Evolutionary conservation across 1,140 invertebrate genomes (phyloP), one percentile per base, ranked within the genome.

Genomic region (Saccostrea cuccullata): DNA sequence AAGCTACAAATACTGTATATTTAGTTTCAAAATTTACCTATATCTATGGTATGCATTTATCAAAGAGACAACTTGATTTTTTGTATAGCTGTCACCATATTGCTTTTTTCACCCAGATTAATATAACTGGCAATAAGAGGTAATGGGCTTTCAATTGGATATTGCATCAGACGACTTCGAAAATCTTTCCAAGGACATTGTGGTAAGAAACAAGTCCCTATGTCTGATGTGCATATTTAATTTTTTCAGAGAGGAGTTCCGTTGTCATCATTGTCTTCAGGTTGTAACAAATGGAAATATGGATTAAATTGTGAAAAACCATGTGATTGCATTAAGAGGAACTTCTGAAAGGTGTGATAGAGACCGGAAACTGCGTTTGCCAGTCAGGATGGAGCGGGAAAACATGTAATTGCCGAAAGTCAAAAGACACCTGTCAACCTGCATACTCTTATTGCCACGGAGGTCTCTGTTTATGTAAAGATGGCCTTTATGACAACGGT

Each of bases 261-360:
- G n/a, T n/a, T n/a, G n/a, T n/a, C n/a, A n/a, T n/a, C n/a, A n/a
- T n/a, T n/a, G n/a, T n/a, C n/a, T n/a, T n/a, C n/a, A 47, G 70
- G 26, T 9, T 73, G 70, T 73, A 26, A 73, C 1, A 11, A 26
- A 0, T 73, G 70, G 70, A 73, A 73, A 73, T 73, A 73, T 73
- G 70, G 70, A 73, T 36, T 73, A 73, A 13, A 13, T 13, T 73
- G 70, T 30, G 70, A 73, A 36, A 73, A 73, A 73, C 36, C 70
- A 30, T 73, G 70, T 26, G 26, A 73, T 23, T 73, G 70, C 23
- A 73, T n/a, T 30, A 26, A 73, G 70, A 73, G 70, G 23, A 2
- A 73, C 12, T 11, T 73, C 70, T 30, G 26, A 73, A 36, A 15
- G 70, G 12, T 73, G 70, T 73, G 8, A 73, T 26, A 73, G 70